phyloP scores from a whole-genome alignment of 2,797 vertebrate species.

The Acanthopagrus latus region DNA sequence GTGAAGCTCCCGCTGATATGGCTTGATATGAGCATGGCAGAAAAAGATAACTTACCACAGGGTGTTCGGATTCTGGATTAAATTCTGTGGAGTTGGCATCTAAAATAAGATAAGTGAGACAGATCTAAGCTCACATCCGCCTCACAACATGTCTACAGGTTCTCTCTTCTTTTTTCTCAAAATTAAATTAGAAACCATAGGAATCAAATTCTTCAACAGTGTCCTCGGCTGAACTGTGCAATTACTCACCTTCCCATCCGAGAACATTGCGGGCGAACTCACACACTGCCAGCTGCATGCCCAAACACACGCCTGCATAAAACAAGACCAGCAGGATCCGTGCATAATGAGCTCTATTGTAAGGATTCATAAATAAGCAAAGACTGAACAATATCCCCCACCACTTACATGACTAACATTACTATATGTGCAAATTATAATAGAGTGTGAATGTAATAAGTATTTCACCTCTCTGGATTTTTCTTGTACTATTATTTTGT shows the following conservation, averaged over 20 bases:
- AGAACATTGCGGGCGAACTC: conserved; percentile 93
- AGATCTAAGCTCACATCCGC: conserved; percentile 37
- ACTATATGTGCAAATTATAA: conserved; percentile 27
- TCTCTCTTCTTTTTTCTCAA: conserved; percentile 1
- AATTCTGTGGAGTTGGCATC: conserved; percentile 98
- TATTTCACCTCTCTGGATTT: conserved; percentile 10
- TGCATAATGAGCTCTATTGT: conserved; percentile 40
- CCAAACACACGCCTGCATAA: conserved; percentile 92
- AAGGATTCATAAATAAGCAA: conserved; percentile 39
- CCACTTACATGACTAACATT: conserved; percentile 13
- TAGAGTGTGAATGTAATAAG: conserved; percentile 17
- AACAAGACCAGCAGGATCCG: conserved; percentile 57
- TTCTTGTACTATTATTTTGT: conserved; percentile 8
- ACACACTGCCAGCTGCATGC: conserved; percentile 97
- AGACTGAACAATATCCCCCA: conserved; percentile 36
- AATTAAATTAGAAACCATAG: conserved; percentile 40
- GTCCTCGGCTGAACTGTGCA: conserved; percentile 5
- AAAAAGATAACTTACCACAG: conserved; percentile 89
- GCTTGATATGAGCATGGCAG: conserved; percentile 6
- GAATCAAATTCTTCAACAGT: background rate
- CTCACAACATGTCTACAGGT: background rate
- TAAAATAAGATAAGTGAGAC: conserved; percentile 73
- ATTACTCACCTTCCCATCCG: conserved; percentile 91
- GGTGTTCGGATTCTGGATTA: conserved; percentile 91
- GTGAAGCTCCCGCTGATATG: conserved; percentile 9